Conservation (phyloP, 2,888 invertebrate genomes). For the Ferdinandea cuprea region DNA sequence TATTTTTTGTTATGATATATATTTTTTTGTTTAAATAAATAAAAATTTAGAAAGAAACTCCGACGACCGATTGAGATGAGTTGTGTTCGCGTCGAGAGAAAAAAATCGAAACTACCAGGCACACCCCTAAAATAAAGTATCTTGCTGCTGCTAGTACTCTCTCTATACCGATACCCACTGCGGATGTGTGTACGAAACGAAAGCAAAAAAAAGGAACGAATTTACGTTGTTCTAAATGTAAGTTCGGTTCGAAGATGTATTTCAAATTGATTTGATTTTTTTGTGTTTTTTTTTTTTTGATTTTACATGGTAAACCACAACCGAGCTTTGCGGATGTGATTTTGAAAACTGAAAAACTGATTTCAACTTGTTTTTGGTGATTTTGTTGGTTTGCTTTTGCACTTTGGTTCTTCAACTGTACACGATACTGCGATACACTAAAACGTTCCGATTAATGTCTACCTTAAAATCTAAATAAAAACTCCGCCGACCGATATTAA, state of each 20-base stretch:
- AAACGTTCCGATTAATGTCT: slow-evolving; percentile 72
- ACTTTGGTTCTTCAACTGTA: slow-evolving; percentile 68
- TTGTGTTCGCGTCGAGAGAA: slow-evolving; percentile 71
- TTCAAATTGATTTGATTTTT: slow-evolving; percentile 21
- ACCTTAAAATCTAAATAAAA: slow-evolving; percentile 75
- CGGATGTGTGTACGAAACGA: slow-evolving; percentile 62
- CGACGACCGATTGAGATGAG: slow-evolving; percentile 52
- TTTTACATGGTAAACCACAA: slow-evolving; percentile 56
- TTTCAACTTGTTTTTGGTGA: slow-evolving; percentile 5
- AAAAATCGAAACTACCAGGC: slow-evolving; percentile 75
- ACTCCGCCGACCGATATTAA: slow-evolving; percentile 73
- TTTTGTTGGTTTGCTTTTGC: slow-evolving; percentile 49
- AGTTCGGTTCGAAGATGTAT: slow-evolving; percentile 7
- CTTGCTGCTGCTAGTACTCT: slow-evolving; percentile 64
- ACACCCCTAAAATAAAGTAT: slow-evolving; percentile 75
- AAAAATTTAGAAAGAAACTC: slow-evolving; percentile 50
- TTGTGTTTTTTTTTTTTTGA: slow-evolving; percentile 14
- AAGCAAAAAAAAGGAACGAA: slow-evolving; percentile 51
- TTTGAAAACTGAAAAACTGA: slow-evolving; percentile 10
- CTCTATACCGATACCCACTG: slow-evolving; percentile 62
- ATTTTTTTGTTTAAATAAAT: slow-evolving; percentile 28
- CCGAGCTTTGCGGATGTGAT: slow-evolving; percentile 29
- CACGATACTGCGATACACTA: slow-evolving; percentile 74
- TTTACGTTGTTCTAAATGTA: slow-evolving; percentile 49
- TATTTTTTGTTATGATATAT: not conserved